Percentiles rank a stretch among this genome's conserved stretches.
Evolutionary conservation across 2,113 vertebrate species (phyloP).

Genomic region (Pipra filicauda): DNA sequence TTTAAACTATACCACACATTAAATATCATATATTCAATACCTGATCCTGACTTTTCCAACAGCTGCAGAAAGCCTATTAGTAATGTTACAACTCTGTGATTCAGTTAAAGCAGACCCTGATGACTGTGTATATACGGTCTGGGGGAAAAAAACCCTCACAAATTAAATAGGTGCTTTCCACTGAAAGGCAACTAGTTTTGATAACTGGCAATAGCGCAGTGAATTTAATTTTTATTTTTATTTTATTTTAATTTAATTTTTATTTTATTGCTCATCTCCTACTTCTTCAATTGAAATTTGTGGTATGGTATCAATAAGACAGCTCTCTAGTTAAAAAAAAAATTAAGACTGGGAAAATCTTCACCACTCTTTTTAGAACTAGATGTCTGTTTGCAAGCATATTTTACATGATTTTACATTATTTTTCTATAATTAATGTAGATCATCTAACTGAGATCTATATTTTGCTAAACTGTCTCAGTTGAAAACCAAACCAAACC

Average conservation of each 20-base stretch:
- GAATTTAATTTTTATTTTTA: slow-evolving; percentile 62
- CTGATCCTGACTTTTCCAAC: slow-evolving; percentile 82
- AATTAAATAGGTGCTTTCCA: not conserved
- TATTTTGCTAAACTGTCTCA: not conserved
- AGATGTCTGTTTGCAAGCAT: not conserved
- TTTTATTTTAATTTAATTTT: slow-evolving; percentile 66
- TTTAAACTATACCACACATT: not conserved
- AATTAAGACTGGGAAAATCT: not conserved
- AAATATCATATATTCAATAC: slow-evolving; percentile 74
- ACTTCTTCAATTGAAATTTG: slow-evolving; percentile 18
- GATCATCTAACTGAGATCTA: slow-evolving; percentile 4
- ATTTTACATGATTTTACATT: slow-evolving; percentile 25
- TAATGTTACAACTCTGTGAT: not conserved
- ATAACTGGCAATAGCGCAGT: slow-evolving; percentile 24
- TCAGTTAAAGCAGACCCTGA: not conserved
- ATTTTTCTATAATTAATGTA: slow-evolving; percentile 45
- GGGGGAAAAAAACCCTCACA: not conserved
- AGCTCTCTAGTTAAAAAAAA: not conserved
- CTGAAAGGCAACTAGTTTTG: not conserved
- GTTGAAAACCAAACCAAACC: not conserved
- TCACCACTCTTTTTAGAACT: slow-evolving; percentile 31
- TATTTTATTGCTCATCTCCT: slow-evolving; percentile 8
- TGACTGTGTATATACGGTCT: not conserved
- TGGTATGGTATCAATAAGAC: slow-evolving; percentile 17
- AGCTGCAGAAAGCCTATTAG: slow-evolving; percentile 85